Evolutionary conservation across 92 coral and sea anemone species (phyloP).

Genomic region (Phymanthus crucifer): DNA sequence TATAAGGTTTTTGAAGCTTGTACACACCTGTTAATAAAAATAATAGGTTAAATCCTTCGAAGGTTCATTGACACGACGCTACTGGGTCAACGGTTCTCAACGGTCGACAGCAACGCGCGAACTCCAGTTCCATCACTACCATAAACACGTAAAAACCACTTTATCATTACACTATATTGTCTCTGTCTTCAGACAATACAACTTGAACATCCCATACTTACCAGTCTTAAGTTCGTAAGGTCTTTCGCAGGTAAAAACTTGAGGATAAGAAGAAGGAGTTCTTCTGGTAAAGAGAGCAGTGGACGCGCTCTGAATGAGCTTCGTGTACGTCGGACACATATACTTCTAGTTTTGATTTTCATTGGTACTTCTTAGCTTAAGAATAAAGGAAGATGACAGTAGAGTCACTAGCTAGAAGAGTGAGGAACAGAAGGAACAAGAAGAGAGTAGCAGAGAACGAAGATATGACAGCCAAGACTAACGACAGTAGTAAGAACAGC

Average conservation of each 20-base stretch:
- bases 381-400: neutral
- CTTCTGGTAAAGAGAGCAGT: slow-evolving; percentile 86
- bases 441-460: slow-evolving; percentile 14
- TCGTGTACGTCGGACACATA: slow-evolving; percentile 58
- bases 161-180: neutral
- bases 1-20: slow-evolving; percentile 68
- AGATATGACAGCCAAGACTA: slow-evolving; percentile 13
- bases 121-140: slow-evolving; percentile 1
- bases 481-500: neutral
- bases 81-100: slow-evolving; percentile 51
- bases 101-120: slow-evolving; percentile 52
- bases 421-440: slow-evolving; percentile 1
- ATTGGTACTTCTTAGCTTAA: slow-evolving; percentile 32
- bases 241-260: slow-evolving; percentile 81
- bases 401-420: neutral
- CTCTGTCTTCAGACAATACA: neutral
- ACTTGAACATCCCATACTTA: slow-evolving; percentile 36
- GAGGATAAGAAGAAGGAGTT: slow-evolving; percentile 72
- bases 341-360: slow-evolving; percentile 72
- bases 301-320: slow-evolving; percentile 61
- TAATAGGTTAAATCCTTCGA: neutral
- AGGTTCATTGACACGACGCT: slow-evolving; percentile 13
- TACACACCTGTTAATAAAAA: slow-evolving; percentile 68
- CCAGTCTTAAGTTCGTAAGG: slow-evolving; percentile 76
- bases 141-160: neutral